Conservation (phyloP, 2,113 vertebrate species). For the Platanista minor region DNA sequence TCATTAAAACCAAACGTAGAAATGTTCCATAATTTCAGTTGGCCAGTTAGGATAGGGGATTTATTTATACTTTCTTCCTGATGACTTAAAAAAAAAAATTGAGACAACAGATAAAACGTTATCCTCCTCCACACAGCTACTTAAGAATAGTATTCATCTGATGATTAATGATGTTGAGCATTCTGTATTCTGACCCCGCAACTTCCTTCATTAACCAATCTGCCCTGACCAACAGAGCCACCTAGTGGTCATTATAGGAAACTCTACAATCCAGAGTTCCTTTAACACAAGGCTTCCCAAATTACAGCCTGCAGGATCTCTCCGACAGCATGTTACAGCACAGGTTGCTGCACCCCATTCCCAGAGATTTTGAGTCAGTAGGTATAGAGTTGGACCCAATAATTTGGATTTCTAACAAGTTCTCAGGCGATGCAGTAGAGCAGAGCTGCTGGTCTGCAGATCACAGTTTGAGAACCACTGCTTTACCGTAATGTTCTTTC, state of each 20-base stretch:
- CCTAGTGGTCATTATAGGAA: not conserved
- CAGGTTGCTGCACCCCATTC: too few species aligned
- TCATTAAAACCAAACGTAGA: not conserved
- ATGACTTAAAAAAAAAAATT: not conserved
- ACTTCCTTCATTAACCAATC: not conserved
- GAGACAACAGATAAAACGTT: not conserved
- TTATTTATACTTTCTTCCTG: not conserved
- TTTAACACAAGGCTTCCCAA: not conserved
- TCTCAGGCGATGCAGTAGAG: not conserved
- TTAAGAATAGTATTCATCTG: not conserved
- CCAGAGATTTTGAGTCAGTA: not conserved
- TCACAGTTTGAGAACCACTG: not conserved
- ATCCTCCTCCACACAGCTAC: not conserved
- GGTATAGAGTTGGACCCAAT: not conserved
- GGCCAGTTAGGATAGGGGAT: not conserved
- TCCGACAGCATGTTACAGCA: not conserved
- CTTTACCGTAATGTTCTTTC: not conserved
- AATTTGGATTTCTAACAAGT: not conserved
- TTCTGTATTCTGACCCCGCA: not conserved
- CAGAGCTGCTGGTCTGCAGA: not conserved
- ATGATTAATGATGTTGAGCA: too few species aligned
- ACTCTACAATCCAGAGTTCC: not conserved
- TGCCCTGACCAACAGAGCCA: constrained; percentile 51
- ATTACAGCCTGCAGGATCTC: not conserved
- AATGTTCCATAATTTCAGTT: not conserved